Conservation (phyloP, 2,113 vertebrate species). For the Phoxinus phoxinus region DNA sequence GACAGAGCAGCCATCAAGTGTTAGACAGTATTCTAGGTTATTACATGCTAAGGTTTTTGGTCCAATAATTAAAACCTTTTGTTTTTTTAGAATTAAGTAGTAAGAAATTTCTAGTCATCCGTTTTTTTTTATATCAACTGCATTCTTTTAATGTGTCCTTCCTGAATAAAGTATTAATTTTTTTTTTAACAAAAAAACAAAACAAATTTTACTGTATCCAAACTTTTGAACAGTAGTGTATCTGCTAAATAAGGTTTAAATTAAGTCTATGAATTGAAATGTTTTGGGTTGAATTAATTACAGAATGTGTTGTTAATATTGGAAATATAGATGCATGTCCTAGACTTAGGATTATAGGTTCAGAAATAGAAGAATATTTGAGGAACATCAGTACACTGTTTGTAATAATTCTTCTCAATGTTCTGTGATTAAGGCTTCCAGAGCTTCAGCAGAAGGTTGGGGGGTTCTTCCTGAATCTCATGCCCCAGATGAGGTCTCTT, state of each 20-base stretch:
- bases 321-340: background rate
- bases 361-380: background rate
- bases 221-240: background rate
- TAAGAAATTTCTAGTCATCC: too few relatives aligned
- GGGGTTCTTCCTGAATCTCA: slow-evolving; percentile 92
- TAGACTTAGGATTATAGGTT: background rate
- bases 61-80: too few relatives aligned
- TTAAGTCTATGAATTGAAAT: background rate
- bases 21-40: too few relatives aligned
- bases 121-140: too few relatives aligned
- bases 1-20: too few relatives aligned
- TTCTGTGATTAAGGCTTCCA: slow-evolving; percentile 80
- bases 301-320: background rate
- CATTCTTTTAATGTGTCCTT: background rate
- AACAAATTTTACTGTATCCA: background rate
- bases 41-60: too few relatives aligned
- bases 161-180: background rate
- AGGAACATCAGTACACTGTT: background rate
- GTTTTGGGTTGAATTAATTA: background rate
- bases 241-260: background rate
- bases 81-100: too few relatives aligned
- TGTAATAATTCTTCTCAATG: background rate
- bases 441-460: slow-evolving; percentile 94
- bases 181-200: background rate
- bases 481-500: slow-evolving; percentile 92